Evolutionary conservation across 2,113 vertebrate genomes (phyloP).

Genomic region (Bostrychus sinensis): DNA sequence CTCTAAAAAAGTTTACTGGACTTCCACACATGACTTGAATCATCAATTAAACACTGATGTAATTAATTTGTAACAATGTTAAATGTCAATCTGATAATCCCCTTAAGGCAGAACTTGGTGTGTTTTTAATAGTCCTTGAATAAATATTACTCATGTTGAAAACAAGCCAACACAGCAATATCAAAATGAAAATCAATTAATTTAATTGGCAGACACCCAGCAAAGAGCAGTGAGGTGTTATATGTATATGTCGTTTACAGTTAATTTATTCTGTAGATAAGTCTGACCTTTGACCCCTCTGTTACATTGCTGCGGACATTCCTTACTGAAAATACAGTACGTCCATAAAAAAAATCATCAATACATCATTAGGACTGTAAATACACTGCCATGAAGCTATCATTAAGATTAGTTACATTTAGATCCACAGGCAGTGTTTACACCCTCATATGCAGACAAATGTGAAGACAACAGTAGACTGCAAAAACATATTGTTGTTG

Average conservation of each 20-base stretch:
- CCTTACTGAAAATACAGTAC: slow-evolving; percentile 6
- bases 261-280: slow-evolving; percentile 22
- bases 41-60: not conserved
- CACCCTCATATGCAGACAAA: too few species aligned
- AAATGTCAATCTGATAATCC: not conserved
- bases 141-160: slow-evolving; percentile 12
- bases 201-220: slow-evolving; percentile 20
- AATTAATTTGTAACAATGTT: not conserved
- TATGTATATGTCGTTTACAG: not conserved
- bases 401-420: not conserved
- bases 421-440: not conserved
- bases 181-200: slow-evolving; percentile 24
- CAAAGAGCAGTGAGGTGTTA: slow-evolving; percentile 23
- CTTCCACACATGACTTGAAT: too few species aligned
- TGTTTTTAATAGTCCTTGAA: slow-evolving; percentile 10
- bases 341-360: not conserved
- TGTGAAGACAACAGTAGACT: too few species aligned
- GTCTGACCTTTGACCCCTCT: slow-evolving; percentile 37
- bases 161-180: slow-evolving; percentile 12
- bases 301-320: not conserved
- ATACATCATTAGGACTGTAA: slow-evolving; percentile 7
- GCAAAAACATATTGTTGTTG: too few species aligned
- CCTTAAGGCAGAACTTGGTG: not conserved
- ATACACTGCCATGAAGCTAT: not conserved
- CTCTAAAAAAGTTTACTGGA: too few species aligned